Evolutionary conservation across 1,140 invertebrate species (phyloP).

Genomic region (Conus betulinus): DNA sequence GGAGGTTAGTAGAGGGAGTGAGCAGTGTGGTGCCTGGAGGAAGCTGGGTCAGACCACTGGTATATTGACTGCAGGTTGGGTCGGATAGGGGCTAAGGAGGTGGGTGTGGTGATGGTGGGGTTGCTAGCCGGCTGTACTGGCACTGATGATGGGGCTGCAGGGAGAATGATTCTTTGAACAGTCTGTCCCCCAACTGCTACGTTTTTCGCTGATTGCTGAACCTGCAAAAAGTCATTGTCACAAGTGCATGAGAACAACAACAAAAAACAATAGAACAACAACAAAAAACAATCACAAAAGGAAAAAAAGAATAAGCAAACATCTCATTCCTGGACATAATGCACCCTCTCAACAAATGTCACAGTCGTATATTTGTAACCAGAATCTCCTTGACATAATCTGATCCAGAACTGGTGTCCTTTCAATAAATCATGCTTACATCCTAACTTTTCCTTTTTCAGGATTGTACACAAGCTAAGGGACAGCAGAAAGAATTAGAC

Average conservation of each 20-base stretch:
- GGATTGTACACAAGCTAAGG: no score
- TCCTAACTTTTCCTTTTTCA: no score
- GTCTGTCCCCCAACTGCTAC: conserved; percentile 40
- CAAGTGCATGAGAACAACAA: neutral
- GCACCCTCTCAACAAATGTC: no score
- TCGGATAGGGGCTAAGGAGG: conserved; percentile 58
- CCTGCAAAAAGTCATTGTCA: neutral
- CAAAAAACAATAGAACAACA: neutral
- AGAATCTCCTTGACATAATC: no score
- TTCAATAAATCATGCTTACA: no score
- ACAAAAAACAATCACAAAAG: neutral
- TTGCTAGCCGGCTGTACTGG: conserved; percentile 50
- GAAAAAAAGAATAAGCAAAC: neutral
- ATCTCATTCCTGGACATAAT: no score
- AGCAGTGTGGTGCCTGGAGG: conserved; percentile 77
- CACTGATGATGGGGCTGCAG: conserved; percentile 62
- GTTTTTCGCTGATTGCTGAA: conserved; percentile 30
- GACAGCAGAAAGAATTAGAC: no score
- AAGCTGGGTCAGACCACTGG: conserved; percentile 75
- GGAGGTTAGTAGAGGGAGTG: conserved; percentile 75
- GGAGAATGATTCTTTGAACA: conserved; percentile 69
- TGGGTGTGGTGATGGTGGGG: conserved; percentile 36
- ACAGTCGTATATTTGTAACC: no score
- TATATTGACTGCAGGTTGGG: conserved; percentile 67
- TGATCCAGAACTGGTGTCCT: no score